These are phyloP conservation scores for Drosophila auraria DNA, from an alignment of 1,140 invertebrate genomes.

Conservation along the genomic window DNA sequence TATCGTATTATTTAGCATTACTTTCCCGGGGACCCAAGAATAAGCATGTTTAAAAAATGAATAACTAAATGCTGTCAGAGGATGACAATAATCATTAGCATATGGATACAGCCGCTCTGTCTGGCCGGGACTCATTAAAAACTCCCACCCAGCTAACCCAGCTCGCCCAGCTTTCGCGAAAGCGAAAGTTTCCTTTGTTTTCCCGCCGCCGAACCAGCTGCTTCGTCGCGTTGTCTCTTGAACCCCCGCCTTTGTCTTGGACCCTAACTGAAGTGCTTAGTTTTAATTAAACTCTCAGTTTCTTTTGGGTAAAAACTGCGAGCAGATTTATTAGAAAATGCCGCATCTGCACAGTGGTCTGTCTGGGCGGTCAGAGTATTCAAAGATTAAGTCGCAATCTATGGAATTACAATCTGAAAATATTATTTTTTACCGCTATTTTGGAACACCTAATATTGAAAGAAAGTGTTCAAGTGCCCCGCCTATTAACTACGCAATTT, in stretches of 20 bases:
- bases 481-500: too few relatives aligned
- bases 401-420: too few relatives aligned
- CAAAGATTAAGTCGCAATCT: background rate
- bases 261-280: conserved; percentile 13
- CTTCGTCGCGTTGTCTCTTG: background rate
- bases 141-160: background rate
- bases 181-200: conserved; percentile 20
- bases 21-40: conserved; percentile 4
- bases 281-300: conserved; percentile 22
- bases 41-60: conserved; percentile 11
- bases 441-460: too few relatives aligned
- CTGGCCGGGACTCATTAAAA: conserved; percentile 16
- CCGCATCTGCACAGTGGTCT: conserved; percentile 7
- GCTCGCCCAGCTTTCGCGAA: background rate
- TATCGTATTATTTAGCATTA: conserved; percentile 18
- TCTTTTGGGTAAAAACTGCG: conserved; percentile 13
- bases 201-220: conserved; percentile 4
- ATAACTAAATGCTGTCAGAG: conserved; percentile 11
- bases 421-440: background rate
- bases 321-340: conserved; percentile 13
- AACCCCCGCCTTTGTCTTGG: background rate
- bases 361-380: background rate
- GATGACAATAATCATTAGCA: conserved; percentile 22
- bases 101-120: conserved; percentile 13
- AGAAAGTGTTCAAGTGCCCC: too few relatives aligned